A percentile compares a stretch with the other conserved stretches of the same genome.
These are phyloP conservation scores for Chondrosia reniformis DNA, from an alignment of 37 sponge, comb jelly and placozoan species.

Conservation along the genomic window DNA sequence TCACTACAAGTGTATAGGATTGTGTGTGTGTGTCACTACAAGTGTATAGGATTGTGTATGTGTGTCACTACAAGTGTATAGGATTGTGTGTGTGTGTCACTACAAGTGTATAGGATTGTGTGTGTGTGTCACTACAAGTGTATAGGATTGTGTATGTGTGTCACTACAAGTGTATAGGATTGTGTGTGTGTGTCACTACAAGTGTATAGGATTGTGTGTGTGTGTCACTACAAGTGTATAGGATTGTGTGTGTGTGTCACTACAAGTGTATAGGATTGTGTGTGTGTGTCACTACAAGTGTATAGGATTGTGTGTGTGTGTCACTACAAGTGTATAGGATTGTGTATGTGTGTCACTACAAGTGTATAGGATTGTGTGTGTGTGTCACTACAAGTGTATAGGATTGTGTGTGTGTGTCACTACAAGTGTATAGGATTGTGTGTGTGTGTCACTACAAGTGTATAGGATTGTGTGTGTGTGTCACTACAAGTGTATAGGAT, in stretches of 20 bases:
- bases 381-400: slow-evolving; percentile 9
- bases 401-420: slow-evolving; percentile 15
- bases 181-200: slow-evolving; percentile 5
- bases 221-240: slow-evolving; percentile 8
- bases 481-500: neutral
- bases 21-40: slow-evolving; percentile 20
- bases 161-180: neutral
- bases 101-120: neutral
- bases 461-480: slow-evolving; percentile 20
- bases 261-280: slow-evolving; percentile 17
- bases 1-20: slow-evolving; percentile 4
- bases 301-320: slow-evolving; percentile 2
- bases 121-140: slow-evolving; percentile 12
- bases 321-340: slow-evolving; percentile 4
- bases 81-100: slow-evolving; percentile 15
- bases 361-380: neutral
- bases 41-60: neutral
- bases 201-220: slow-evolving; percentile 18
- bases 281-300: slow-evolving; percentile 10
- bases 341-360: slow-evolving; percentile 18
- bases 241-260: neutral
- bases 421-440: neutral
- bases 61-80: slow-evolving; percentile 14
- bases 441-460: slow-evolving; percentile 12
- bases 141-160: slow-evolving; percentile 17